Evolutionary conservation across 2,888 invertebrate genomes (phyloP), one percentile per base, ranked within the genome.

Genomic region (Drosophila austrosaltans): DNA sequence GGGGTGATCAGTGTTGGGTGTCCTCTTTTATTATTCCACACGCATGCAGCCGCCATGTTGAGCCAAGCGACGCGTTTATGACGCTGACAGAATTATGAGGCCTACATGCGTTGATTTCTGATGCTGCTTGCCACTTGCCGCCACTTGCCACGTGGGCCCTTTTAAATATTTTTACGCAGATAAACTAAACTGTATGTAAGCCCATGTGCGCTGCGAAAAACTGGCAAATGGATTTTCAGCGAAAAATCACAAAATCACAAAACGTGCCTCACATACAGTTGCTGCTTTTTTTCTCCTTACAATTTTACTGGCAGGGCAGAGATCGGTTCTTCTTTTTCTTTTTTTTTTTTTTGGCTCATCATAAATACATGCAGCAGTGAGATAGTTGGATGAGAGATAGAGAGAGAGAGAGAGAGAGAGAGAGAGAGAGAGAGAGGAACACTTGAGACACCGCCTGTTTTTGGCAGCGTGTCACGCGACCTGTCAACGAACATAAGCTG

Each of bases 21-120:
- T 73, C 74, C 77, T 81, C 81, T 85, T 84, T 89, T 89, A 87
- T 82, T 89, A 89, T 89, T 87, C 89, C 72, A 66, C 58, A 70
- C 87, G 77, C 87, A 84, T 89, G 84, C 86, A 87, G 69, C 74
- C 65, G 75, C 69, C 82, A 77, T 81, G 80, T 77, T 75, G 75
- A 76, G 81, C 82, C 81, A 73, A 76, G 87, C 81, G 84, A 77
- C 89, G 79, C 89, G 89, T 89, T 89, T 89, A 89, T 89, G 84
- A 87, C 88, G 83, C 86, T 90, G 81, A 85, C 89, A 83, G 89
- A 89, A 89, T 90, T 90, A 90, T 90, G 84, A 79, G 87, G 87
- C 89, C 89, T 83, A 85, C 85, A 85, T 85, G 85, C 87, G 89
- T 78, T 89, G 88, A 87, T 81, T 75, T 58, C 62, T 63, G 58